These are phyloP conservation scores for Patella vulgata DNA, from an alignment of 1,140 invertebrate species.

Conservation along the genomic window DNA sequence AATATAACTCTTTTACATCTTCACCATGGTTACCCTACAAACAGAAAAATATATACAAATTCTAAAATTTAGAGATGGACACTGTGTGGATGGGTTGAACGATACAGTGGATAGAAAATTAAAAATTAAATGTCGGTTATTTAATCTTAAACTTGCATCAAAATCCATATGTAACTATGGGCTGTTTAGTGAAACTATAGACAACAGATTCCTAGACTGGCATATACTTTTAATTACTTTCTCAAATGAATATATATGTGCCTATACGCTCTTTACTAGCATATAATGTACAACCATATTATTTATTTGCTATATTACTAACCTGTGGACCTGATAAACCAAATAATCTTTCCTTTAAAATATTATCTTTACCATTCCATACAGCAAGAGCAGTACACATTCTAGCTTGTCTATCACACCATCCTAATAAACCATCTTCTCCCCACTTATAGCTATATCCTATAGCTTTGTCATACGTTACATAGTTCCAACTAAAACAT, in stretches of 20 bases:
- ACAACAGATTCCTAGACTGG: too few relatives aligned
- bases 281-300: too few relatives aligned
- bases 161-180: too few relatives aligned
- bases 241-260: too few relatives aligned
- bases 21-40: conserved; percentile 65
- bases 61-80: background rate
- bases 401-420: conserved; percentile 52
- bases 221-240: too few relatives aligned
- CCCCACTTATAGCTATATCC: conserved; percentile 58
- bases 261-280: too few relatives aligned
- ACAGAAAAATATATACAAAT: background rate
- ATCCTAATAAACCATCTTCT: conserved; percentile 66
- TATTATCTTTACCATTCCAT: conserved; percentile 65
- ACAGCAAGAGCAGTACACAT: conserved; percentile 59
- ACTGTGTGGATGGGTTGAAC: too few relatives aligned
- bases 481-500: conserved; percentile 58
- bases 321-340: conserved; percentile 65
- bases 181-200: too few relatives aligned
- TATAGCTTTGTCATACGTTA: conserved; percentile 52
- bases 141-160: too few relatives aligned
- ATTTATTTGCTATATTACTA: too few relatives aligned
- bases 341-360: conserved; percentile 66
- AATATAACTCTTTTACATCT: conserved; percentile 66
- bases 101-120: too few relatives aligned
- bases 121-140: too few relatives aligned